These are phyloP conservation scores for Siderastrea siderea DNA, from an alignment of 92 coral and sea anemone genomes.

Conservation along the genomic window DNA sequence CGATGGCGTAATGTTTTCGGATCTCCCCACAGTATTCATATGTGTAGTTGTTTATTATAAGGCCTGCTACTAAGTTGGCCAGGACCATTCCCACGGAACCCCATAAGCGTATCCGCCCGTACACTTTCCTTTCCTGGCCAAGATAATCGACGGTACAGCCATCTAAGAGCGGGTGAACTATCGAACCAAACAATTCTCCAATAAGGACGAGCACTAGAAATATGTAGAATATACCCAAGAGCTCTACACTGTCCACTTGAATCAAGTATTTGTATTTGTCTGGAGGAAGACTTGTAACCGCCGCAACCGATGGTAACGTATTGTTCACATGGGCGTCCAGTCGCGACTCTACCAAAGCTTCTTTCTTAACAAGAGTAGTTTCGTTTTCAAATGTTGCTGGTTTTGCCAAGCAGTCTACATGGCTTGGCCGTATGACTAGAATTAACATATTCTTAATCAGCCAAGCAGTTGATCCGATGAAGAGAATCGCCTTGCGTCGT, in stretches of 20 bases:
- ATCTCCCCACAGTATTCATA: constrained; percentile 26
- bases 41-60: constrained; percentile 3
- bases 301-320: background rate
- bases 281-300: background rate
- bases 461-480: constrained; percentile 37
- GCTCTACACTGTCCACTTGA: constrained; percentile 36
- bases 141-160: constrained; percentile 40
- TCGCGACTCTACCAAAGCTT: background rate
- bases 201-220: constrained; percentile 23
- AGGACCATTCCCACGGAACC: constrained; percentile 31
- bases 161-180: constrained; percentile 34
- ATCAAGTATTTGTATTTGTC: constrained; percentile 8
- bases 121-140: constrained; percentile 14
- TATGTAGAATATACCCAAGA: constrained; percentile 15
- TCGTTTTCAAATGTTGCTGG: background rate
- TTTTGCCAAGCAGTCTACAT: constrained; percentile 9
- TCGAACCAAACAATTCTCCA: constrained; percentile 43
- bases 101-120: constrained; percentile 44
- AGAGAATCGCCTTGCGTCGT: constrained; percentile 8
- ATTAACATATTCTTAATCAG: constrained; percentile 26
- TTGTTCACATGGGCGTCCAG: background rate
- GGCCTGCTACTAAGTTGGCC: constrained; percentile 1
- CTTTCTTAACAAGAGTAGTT: background rate
- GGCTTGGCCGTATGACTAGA: constrained; percentile 13
- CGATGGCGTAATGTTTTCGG: constrained; percentile 18